Evolutionary conservation across 2,888 invertebrate species (phyloP), one percentile per base, ranked within the genome.

Genomic region (Drosophila seclusa): DNA sequence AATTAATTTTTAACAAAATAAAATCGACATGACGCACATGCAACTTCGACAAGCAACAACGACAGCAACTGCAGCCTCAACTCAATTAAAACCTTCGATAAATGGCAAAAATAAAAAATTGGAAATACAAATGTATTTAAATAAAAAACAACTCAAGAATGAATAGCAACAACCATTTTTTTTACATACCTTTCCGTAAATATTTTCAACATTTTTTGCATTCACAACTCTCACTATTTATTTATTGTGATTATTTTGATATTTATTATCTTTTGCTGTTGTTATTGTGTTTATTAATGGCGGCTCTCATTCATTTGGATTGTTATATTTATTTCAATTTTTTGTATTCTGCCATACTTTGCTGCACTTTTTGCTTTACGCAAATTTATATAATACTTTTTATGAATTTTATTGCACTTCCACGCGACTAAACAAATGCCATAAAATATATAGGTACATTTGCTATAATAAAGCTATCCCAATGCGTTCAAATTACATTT

Each of bases 351-450:
- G n/a, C 48, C 40, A 31, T 55, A 36, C 61, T 69, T 68, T 68
- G 32, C 34, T 68, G 72, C 52, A 65, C 58, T 71, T 75, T 58
- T 63, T 70, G 68, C 69, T 73, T 24, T 55, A 38, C 73, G 65
- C 50, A 69, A 69, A 74, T 71, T 72, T 66, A 32, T 32, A 4
- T 32, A 32, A 11, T 32, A 59, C 52, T 80, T 77, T 73, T 83
- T 78, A 76, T 86, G 80, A 78, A 72, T 88, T 88, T 87, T 80
- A 86, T 87, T 54, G 76, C 68, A 71, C 76, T 88, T 87, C 80
- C 87, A 84, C 61, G 76, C 77, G 77, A 82, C 84, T 84, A 79
- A 82, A 52, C 87, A 83, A 83, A 82, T 72, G 27, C 77, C 71
- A 82, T 82, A 72, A 82, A 86, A 74, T 80, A 69, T 76, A 68